Evolutionary conservation across 1,140 invertebrate species (phyloP), one percentile per base, ranked within the genome.

Genomic region (Antheraea pernyi): DNA sequence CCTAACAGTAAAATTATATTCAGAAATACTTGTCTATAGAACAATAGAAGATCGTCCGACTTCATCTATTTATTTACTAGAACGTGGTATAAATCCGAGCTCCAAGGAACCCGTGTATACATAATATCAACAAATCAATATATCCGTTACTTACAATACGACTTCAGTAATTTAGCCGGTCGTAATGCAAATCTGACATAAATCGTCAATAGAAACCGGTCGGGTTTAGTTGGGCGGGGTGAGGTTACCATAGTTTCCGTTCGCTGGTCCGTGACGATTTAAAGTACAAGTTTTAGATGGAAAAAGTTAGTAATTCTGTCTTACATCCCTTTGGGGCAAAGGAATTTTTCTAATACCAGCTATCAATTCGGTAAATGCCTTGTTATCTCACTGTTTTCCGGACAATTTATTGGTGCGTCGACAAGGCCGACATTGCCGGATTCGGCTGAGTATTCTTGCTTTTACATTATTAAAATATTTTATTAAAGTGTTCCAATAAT

Each of bases 251-350:
- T 36, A 36, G 75, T 75, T 76, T 72, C 74, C 64, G 72, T 69
- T 69, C 73, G 72, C 46, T 71, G 73, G 75, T 16, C 75, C 77
- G 69, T 80, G 75, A 82, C 83, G 82, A 88, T 90, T 88, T 88
- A 90, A 88, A 84, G 86, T 84, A 67, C 48, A 90, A 90, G 79
- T 90, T 88, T 88, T 81, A 86, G 82, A 90, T 90, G 82, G 88
- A 90, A 90, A 90, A 90, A 90, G 79, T 90, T 90, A 66, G 82
- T 83, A 83, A 89, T 83, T 80, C 82, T 77, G 76, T 79, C 75
- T 83, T 73, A 76, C 70, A 74, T 85, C 83, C 82, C 80, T 66
- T 64, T 71, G 68, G 62, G 62, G 58, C 22, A 67, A 65, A 37
- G 48, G 19, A 22, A 48, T 46, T 67, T 65, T 70, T 66, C 65